Evolutionary conservation across 92 coral and sea anemone genomes (phyloP).

Genomic region (Epizoanthus stellaris): DNA sequence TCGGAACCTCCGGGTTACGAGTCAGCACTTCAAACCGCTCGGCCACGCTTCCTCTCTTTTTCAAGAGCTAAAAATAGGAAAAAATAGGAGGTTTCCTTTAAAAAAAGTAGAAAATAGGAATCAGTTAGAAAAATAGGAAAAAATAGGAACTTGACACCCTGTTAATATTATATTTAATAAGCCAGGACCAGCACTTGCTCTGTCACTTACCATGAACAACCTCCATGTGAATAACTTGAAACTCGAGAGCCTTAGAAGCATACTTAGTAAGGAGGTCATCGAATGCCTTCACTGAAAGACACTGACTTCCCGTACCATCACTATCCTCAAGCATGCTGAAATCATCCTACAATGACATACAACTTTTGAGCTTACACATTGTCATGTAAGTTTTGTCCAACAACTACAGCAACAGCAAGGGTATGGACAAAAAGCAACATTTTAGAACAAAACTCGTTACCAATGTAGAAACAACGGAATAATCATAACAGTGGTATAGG

Average conservation of each 20-base stretch:
- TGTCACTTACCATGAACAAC: slow-evolving; percentile 61
- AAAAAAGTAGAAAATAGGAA: no score
- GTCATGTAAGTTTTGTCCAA: no score
- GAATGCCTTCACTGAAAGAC: slow-evolving; percentile 86
- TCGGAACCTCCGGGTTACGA: no score
- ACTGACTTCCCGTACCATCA: slow-evolving; percentile 67
- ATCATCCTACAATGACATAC: slow-evolving; percentile 59
- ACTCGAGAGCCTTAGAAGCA: slow-evolving; percentile 92
- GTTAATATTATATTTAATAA: no score
- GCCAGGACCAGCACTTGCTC: background rate
- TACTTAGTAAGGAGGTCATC: slow-evolving; percentile 80
- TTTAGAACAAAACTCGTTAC: background rate
- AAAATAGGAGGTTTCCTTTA: no score
- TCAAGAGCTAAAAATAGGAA: no score
- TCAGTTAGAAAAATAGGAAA: no score
- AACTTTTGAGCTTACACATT: background rate
- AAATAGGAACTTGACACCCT: no score
- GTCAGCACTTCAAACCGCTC: no score
- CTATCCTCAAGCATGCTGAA: slow-evolving; percentile 70
- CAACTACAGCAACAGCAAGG: no score
- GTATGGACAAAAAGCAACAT: background rate
- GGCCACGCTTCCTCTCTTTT: no score
- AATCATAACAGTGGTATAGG: no score
- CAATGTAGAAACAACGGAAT: background rate
- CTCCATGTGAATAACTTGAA: slow-evolving; percentile 86